Base-by-base conservation (phyloP, 2,888 invertebrate species). In the Gryllus longicercus region DNA sequence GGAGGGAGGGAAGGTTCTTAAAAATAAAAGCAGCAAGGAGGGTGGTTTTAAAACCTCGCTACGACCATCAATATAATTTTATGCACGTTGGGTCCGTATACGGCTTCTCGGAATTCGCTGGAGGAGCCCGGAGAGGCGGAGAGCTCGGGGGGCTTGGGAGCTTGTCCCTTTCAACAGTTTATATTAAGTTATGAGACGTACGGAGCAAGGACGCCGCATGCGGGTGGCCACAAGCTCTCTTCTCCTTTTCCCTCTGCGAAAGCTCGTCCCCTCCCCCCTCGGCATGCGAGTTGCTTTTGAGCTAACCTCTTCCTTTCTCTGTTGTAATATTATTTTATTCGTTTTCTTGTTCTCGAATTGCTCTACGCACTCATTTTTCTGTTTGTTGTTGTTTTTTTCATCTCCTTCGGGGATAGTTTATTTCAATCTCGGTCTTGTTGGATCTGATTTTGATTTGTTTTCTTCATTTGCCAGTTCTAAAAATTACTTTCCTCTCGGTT, bases 31-130 rank as follows among this genome's bases (percentile, higher is more conserved):
- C 63, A n/a, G 14, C n/a, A n/a, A 63, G 63, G 63, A 5, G 63
- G 63, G 63, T 63, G 63, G 63, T 63, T 63, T 63, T 63, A 63
- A 63, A 63, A 63, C 63, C 63, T 63, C 63, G 63, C 63, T 63
- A 63, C 63, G 63, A 63, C 63, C 63, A 63, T 63, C 63, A 63
- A 63, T 63, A 63, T 63, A 63, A 63, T 63, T 63, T 63, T 63
- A 63, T 63, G 63, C 63, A 63, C 63, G 63, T n/a, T 63, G 63
- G 63, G 63, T 18, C 16, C 14, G 16, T 63, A 63, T 63, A 63
- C n/a, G 63, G 63, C 16, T 63, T 63, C 63, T n/a, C 63, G 63
- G 63, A 63, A 63, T 63, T 63, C n/a, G 63, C 63, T 63, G 14
- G 16, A 63, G 25, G 4, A 38, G 25, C 4, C 3, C 4, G 38